A percentile compares a stretch with the other conserved stretches of the same genome.
Conservation (phyloP, 2,113 vertebrate species). For the Mormyrus lacerda region DNA sequence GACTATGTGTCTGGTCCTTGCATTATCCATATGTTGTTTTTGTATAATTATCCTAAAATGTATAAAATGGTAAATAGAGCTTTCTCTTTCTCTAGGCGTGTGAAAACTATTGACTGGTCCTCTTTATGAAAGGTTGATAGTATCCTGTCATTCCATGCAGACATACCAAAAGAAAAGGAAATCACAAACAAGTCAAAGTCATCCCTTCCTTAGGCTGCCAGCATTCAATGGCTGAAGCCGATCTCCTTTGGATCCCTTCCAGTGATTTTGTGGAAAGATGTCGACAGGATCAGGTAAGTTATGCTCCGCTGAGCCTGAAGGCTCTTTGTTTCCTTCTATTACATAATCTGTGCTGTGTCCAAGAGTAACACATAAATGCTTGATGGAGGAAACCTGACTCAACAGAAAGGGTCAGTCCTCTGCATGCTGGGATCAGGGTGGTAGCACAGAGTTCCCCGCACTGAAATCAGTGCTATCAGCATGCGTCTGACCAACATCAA, state of each 20-base stretch:
- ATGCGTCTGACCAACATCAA: background rate
- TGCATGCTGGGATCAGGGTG: background rate
- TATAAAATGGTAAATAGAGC: background rate
- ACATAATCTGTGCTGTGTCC: background rate
- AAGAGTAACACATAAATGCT: conserved; percentile 25
- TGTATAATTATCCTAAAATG: background rate
- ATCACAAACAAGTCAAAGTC: background rate
- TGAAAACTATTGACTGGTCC: background rate
- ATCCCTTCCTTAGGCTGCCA: background rate
- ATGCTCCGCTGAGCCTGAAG: background rate
- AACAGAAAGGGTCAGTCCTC: background rate
- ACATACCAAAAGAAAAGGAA: background rate
- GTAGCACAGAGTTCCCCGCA: background rate
- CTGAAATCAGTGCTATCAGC: background rate
- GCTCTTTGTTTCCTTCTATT: conserved; percentile 12
- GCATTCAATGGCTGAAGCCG: background rate
- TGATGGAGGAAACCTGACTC: conserved; percentile 32
- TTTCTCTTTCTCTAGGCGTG: background rate
- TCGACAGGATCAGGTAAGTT: background rate
- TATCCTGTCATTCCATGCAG: background rate
- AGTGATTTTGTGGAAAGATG: background rate
- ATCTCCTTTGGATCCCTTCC: background rate
- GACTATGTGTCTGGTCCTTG: background rate
- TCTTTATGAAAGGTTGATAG: background rate
- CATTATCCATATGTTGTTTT: background rate